Percentiles rank a stretch among this genome's conserved stretches.
phyloP scores from a whole-genome alignment of 1,140 invertebrate species.

The Apis dorsata region DNA sequence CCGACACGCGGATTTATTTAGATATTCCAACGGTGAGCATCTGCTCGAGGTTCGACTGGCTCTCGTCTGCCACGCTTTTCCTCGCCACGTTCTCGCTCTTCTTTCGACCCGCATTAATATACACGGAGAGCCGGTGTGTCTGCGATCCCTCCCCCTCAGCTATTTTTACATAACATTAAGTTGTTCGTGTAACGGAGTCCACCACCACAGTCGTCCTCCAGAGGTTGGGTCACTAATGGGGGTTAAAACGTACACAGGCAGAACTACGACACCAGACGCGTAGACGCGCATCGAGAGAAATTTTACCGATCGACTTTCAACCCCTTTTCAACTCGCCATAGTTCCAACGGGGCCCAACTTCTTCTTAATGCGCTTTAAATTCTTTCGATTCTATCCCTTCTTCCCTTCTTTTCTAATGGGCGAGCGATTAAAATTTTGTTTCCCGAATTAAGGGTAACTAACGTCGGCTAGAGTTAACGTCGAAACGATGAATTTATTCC shows the following conservation, averaged over 20 bases:
- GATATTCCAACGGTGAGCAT: conserved; percentile 75
- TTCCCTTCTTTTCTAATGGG: too few relatives aligned
- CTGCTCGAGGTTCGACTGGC: conserved; percentile 72
- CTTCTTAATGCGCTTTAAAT: background rate
- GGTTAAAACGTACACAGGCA: conserved; percentile 74
- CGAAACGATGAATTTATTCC: background rate
- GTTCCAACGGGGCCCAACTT: too few relatives aligned
- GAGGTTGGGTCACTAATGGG: conserved; percentile 74
- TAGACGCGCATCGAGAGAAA: conserved; percentile 28
- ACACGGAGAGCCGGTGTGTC: conserved; percentile 44
- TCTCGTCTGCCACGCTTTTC: conserved; percentile 62
- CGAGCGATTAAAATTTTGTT: too few relatives aligned
- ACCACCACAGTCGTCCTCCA: background rate
- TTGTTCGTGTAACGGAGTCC: conserved; percentile 56
- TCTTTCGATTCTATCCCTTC: background rate
- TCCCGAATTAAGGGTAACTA: too few relatives aligned
- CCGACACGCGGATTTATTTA: conserved; percentile 74
- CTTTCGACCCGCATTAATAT: conserved; percentile 73
- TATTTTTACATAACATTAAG: conserved; percentile 79
- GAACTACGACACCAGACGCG: conserved; percentile 44
- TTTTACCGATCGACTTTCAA: conserved; percentile 29
- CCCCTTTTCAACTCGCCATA: background rate
- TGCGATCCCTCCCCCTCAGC: conserved; percentile 36
- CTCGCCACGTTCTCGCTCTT: conserved; percentile 51
- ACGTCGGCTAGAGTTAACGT: too few relatives aligned